phyloP scores from a whole-genome alignment of 2,113 vertebrate genomes.

The Pristiophorus japonicus region DNA sequence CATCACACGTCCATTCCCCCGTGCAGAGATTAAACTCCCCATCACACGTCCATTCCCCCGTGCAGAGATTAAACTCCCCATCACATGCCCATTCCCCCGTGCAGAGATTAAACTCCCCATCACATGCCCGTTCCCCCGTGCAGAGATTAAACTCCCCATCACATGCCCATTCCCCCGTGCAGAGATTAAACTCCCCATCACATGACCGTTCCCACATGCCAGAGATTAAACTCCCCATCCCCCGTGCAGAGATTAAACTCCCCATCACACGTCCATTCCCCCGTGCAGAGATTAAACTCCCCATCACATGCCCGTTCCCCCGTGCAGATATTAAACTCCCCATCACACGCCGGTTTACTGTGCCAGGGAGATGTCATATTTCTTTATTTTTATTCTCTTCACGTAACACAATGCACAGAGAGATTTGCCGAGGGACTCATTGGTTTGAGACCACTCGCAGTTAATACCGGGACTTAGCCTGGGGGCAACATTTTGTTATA shows the following conservation, averaged over 20 bases:
- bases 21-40: too few species aligned
- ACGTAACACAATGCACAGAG: neutral
- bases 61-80: neutral
- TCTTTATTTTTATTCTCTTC: neutral
- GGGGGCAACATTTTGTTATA: neutral
- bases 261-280: neutral
- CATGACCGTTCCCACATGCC: neutral
- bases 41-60: too few species aligned
- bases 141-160: neutral
- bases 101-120: neutral
- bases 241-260: neutral
- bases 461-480: neutral
- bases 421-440: neutral
- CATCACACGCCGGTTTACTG: neutral
- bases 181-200: neutral
- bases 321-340: too few species aligned
- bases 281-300: neutral
- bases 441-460: neutral
- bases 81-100: neutral
- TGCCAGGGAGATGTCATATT: neutral
- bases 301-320: neutral
- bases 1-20: too few species aligned
- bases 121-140: neutral
- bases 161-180: neutral
- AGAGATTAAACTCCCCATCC: neutral